These are phyloP conservation scores for Adelognathus sp. DNA, from an alignment of 2,888 invertebrate genomes.

Conservation along the genomic window DNA sequence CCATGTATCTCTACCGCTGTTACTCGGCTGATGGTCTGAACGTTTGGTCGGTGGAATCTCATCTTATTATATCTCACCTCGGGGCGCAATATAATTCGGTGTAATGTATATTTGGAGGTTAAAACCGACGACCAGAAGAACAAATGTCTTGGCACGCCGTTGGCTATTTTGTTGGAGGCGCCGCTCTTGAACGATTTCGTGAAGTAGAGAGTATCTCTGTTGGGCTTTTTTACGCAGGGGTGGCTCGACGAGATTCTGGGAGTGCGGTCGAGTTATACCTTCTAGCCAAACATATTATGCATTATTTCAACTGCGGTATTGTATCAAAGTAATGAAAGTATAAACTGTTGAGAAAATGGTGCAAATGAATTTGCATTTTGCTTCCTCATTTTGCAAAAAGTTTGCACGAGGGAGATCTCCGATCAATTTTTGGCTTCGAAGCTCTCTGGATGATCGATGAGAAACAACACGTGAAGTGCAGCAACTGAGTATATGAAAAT, in stretches of 20 bases:
- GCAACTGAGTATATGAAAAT: no score
- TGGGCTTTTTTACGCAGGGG: background rate
- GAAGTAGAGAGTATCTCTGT: background rate
- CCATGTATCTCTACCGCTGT: background rate
- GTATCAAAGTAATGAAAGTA: no score
- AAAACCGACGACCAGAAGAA: conserved; percentile 35
- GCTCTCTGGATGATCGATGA: no score
- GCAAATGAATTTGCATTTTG: no score
- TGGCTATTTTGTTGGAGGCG: background rate
- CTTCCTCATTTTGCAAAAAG: no score
- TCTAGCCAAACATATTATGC: background rate
- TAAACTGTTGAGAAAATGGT: no score
- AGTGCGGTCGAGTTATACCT: background rate
- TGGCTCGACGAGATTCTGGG: background rate
- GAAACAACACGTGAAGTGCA: no score
- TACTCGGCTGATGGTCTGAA: background rate
- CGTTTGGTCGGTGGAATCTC: background rate
- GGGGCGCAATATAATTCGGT: conserved; percentile 45
- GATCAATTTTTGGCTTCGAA: no score
- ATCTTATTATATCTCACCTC: conserved; percentile 49
- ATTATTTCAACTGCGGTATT: background rate
- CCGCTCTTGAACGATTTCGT: background rate
- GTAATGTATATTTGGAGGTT: conserved; percentile 47
- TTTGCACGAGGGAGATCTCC: no score
- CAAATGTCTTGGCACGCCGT: conserved; percentile 43